phyloP scores from a whole-genome alignment of 2,113 vertebrate species.

The Neodontobutis hainanensis region DNA sequence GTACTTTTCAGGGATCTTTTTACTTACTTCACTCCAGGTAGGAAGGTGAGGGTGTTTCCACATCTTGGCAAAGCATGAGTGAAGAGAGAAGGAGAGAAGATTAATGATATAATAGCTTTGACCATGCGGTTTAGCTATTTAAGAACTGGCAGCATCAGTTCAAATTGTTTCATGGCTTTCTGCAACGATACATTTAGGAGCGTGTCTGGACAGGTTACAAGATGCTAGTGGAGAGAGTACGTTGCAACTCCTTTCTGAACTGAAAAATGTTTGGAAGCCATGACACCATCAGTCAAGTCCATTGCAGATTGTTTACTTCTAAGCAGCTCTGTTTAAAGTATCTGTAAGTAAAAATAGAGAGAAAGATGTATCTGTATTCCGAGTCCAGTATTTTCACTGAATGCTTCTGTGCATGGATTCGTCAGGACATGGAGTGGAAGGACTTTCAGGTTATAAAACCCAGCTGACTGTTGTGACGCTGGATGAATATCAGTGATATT shows the following conservation, averaged over 20 bases:
- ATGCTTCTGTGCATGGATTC: neutral
- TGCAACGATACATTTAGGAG: constrained; percentile 80
- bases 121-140: constrained; percentile 82
- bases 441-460: constrained; percentile 22
- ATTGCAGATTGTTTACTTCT: constrained; percentile 64
- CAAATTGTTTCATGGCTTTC: constrained; percentile 83
- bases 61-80: constrained; percentile 73
- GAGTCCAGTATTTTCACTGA: neutral
- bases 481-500: constrained; percentile 62
- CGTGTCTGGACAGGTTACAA: constrained; percentile 74
- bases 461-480: constrained; percentile 35
- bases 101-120: constrained; percentile 82
- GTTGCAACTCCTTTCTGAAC: constrained; percentile 70
- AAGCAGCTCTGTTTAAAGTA: constrained; percentile 43
- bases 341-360: constrained; percentile 1
- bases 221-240: constrained; percentile 65
- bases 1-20: constrained; percentile 70
- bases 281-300: constrained; percentile 71
- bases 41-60: constrained; percentile 76
- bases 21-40: constrained; percentile 63
- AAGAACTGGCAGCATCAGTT: constrained; percentile 82
- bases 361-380: neutral
- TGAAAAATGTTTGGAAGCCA: constrained; percentile 71
- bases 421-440: neutral
- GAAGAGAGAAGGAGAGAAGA: constrained; percentile 69